Evolutionary conservation across 2,888 invertebrate species (phyloP).

Genomic region (Pyralis farinalis): DNA sequence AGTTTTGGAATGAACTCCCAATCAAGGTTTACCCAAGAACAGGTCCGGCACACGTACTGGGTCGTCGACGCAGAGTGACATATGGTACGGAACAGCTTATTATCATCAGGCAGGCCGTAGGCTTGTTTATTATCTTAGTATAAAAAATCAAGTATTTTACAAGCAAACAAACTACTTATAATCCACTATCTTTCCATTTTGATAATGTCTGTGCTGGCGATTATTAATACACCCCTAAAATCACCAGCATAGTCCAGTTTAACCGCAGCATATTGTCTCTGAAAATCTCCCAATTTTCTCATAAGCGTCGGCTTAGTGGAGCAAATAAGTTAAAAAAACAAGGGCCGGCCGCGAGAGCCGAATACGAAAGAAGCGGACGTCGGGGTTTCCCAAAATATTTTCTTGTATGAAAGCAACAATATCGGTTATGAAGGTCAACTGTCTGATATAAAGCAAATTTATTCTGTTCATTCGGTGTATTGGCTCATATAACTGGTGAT

Average conservation of each 20-base stretch:
- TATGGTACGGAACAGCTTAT: no score
- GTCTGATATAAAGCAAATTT: constrained; percentile 75
- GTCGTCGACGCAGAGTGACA: no score
- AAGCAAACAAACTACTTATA: no score
- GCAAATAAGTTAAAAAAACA: constrained; percentile 50
- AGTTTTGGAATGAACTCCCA: no score
- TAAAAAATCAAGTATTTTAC: no score
- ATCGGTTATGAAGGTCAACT: constrained; percentile 76
- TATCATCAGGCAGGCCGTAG: no score
- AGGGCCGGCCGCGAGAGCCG: constrained; percentile 34
- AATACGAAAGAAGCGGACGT: constrained; percentile 44
- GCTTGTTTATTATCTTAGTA: no score
- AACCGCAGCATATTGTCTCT: neutral
- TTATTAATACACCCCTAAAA: neutral
- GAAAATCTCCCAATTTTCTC: neutral
- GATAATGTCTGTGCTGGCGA: no score
- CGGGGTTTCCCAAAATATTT: constrained; percentile 57
- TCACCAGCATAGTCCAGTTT: neutral
- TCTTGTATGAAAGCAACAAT: constrained; percentile 66
- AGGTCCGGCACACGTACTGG: no score
- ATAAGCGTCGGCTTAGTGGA: constrained; percentile 38
- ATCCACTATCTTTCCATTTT: no score
- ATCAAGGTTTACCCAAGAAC: no score
- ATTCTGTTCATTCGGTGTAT: constrained; percentile 75
- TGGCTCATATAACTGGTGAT: constrained; percentile 77